Evolutionary conservation across 2,797 vertebrate species (phyloP), one percentile per base, ranked within the genome.

Genomic region (Alfaro cultratus): DNA sequence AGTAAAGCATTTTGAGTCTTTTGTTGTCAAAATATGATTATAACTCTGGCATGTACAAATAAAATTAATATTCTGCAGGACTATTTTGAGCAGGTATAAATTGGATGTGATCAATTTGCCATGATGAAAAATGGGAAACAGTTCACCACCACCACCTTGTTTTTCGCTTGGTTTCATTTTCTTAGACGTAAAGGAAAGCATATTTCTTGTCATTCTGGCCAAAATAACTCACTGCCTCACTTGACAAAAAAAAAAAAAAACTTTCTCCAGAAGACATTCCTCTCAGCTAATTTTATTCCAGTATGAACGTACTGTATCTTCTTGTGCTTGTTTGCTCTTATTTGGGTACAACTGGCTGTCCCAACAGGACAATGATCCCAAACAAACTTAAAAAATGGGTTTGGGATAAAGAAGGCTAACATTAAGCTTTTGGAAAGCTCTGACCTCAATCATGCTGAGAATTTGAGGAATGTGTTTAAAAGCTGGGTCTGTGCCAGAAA

Each of bases 331-430:
- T 41, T 68, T 11, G 36, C 26, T 68, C 18, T 26, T 9, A 68
- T 26, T 41, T 41, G 64, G 36, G 12, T 11, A 41, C 11, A 13
- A 23, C 64, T 68, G 21, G 1, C 36, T 41, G 64, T 68, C 36
- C 21, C 64, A 41, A 12, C 26, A 68, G 62, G 21, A 68, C 64
- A 68, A 68, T 41, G 39, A 41, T 68, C 21, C 64, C 18, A 39
- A 67, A 21, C 34, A 67, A 67, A 67, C 62, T 29, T 57, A 29
- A 57, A 34, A 29, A 29, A 57, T 21, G 18, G 16, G 18, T 67
- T 67, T 67, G 23, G 62, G 57, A 67, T 68, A 68, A 68, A 41
- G 36, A 36, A 68, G 21, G 64, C 36, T 41, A 26, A 68, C 64
- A 26, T 68, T 68, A 68, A 68, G 64, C 21, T 68, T 68, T 23